Conservation (phyloP, 2,888 invertebrate genomes). For the Campaea margaritaria region DNA sequence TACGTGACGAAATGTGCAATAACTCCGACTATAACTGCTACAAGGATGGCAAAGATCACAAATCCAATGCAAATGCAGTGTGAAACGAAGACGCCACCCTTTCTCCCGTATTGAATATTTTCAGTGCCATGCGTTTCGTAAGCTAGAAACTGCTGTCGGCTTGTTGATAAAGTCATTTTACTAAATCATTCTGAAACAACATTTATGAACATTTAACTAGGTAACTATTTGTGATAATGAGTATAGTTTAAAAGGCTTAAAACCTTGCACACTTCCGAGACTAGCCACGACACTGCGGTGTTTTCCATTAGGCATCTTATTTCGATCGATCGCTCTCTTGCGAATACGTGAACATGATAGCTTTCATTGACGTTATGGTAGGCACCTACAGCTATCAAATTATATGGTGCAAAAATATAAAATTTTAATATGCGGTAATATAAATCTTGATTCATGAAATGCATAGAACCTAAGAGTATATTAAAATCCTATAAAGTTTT, state of each 20-base stretch:
- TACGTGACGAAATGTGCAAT: conserved; percentile 77
- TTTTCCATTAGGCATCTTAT: too few species aligned
- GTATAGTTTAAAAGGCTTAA: background rate
- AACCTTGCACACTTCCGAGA: background rate
- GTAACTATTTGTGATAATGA: background rate
- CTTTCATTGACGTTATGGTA: too few species aligned
- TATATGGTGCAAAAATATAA: too few species aligned
- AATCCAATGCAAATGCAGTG: conserved; percentile 83
- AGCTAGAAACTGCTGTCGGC: conserved; percentile 86
- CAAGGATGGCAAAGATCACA: conserved; percentile 64
- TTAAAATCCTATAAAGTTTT: too few species aligned
- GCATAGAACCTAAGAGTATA: too few species aligned
- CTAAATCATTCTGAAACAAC: conserved; percentile 64
- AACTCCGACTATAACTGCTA: conserved; percentile 71
- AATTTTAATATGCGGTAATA: too few species aligned
- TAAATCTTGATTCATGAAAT: too few species aligned
- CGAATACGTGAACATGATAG: too few species aligned
- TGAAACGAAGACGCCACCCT: conserved; percentile 87
- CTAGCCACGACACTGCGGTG: too few species aligned
- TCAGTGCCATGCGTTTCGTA: conserved; percentile 81
- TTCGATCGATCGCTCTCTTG: too few species aligned
- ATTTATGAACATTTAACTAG: background rate
- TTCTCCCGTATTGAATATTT: conserved; percentile 84
- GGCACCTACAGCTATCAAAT: too few species aligned
- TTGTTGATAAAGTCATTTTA: conserved; percentile 78